Evolutionary conservation across 2,888 invertebrate genomes (phyloP), one percentile per base, ranked within the genome.

Genomic region (Papilio protenor): DNA sequence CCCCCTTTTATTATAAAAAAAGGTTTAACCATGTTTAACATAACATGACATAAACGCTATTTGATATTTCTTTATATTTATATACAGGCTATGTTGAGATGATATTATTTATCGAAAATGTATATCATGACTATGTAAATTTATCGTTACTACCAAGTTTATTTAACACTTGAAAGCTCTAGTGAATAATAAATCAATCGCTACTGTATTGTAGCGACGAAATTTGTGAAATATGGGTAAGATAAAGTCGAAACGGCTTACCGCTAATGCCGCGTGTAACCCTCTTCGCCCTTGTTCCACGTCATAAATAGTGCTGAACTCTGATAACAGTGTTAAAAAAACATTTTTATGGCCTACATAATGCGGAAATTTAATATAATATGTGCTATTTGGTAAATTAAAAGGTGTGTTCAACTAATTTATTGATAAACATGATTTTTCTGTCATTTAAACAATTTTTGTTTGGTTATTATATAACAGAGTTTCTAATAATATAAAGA

Each of bases 251-350:
- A 84, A 82, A 81, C 80, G 87, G 89, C 86, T 90, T 89, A 89
- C 85, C 83, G 83, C 82, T 88, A 90, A 89, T 86, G 86, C 88
- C 82, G 79, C 79, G 84, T 84, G 86, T 86, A 88, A 87, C 87
- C 87, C 86, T 85, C 87, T 84, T 85, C 85, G 84, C 86, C 84
- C 85, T 82, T 84, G 84, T 87, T 85, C 72, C 87, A 86, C 88
- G 87, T 89, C 89, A 89, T 90, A 91, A 91, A 91, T 90, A 90
- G 88, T 84, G 85, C 83, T 81, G 87, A 85, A 87, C 87, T 88
- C 88, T 87, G 90, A 89, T 91, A 91, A 91, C 89, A 88, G 83
- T 87, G 87, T 87, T n/a, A 89, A 88, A 87, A 87, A 87, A 82
- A 69, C 16, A 18, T 40, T 61, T 61, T 75, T 23, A 57, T 45